Evolutionary conservation across 2,888 invertebrate genomes (phyloP), one percentile per base, ranked within the genome.

Genomic region (Eupeodes latifasciatus): DNA sequence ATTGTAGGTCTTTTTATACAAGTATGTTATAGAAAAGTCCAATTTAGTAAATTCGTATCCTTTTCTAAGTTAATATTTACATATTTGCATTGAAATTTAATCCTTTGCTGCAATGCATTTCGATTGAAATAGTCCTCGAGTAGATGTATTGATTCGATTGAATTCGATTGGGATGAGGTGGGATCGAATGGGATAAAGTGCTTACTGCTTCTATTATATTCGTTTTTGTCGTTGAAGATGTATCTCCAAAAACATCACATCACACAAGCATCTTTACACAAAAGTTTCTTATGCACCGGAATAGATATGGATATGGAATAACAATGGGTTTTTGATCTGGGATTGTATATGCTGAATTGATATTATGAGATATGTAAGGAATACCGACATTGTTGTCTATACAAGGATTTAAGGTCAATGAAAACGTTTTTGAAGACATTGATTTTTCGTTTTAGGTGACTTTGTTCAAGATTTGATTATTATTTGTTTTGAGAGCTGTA

Each of bases 21-120:
- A 27, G 27, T 27, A 11, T 53, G 40, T 61, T 36, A 62, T 64
- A 27, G 27, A 62, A 55, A 72, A 47, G 44, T 72, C 59, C 57
- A 51, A 40, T 6, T 19, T 12, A 27, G 5, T 59, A 14, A 11
- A 4, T 47, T 47, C 11, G 10, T 47, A 5, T 10, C 4, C 27
- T 57, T 27, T 10, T 5, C 14, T 34, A 49, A 72, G 11, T n/a
- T 16, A 66, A 67, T 81, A 75, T 81, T 81, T 71, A 27, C 71
- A 51, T 40, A 40, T 69, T 82, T 78, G 49, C 69, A 78, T 64
- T 78, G 78, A n/a, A 78, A 78, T n/a, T 77, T 71, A 62, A 78
- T 77, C 55, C 77, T 64, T 82, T 75, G 67, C n/a, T 75, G 67
- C n/a, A 61, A 75, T 67, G 81, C 59, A 66, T 59, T 27, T 64